Evolutionary conservation across 2,113 vertebrate species (phyloP).

Genomic region (Atrichornis clamosus): DNA sequence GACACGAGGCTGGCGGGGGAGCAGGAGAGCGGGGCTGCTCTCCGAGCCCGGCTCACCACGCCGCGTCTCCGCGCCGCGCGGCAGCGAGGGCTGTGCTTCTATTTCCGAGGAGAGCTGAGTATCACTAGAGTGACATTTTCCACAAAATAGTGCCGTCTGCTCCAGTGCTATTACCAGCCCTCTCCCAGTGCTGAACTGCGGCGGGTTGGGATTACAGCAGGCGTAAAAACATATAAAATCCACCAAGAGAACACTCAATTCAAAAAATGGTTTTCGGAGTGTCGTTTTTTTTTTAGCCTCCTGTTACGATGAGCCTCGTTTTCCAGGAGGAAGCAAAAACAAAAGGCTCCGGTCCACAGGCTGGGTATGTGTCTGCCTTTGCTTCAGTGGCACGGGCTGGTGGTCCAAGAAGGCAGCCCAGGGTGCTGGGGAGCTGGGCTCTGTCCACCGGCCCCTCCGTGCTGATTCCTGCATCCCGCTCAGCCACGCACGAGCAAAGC

Average conservation of each 20-base stretch:
- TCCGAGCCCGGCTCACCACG: background rate
- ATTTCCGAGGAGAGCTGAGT: background rate
- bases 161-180: background rate
- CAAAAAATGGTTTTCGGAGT: background rate
- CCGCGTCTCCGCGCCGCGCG: fast-evolving
- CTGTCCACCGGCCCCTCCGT: background rate
- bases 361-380: fast-evolving
- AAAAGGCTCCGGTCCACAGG: background rate
- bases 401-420: background rate
- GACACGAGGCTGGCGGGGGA: background rate
- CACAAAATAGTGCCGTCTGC: background rate
- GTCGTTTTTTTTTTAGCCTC: background rate
- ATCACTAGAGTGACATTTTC: background rate
- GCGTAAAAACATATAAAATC: background rate
- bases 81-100: background rate
- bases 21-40: background rate
- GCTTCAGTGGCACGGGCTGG: background rate
- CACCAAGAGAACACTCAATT: background rate
- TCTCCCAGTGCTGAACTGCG: background rate
- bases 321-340: background rate
- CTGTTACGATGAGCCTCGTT: fast-evolving
- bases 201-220: background rate
- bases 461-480: background rate
- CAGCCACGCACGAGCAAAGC: background rate
- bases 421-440: background rate